Conservation (phyloP, 2,888 invertebrate genomes). For the Isotomurus palustris region DNA sequence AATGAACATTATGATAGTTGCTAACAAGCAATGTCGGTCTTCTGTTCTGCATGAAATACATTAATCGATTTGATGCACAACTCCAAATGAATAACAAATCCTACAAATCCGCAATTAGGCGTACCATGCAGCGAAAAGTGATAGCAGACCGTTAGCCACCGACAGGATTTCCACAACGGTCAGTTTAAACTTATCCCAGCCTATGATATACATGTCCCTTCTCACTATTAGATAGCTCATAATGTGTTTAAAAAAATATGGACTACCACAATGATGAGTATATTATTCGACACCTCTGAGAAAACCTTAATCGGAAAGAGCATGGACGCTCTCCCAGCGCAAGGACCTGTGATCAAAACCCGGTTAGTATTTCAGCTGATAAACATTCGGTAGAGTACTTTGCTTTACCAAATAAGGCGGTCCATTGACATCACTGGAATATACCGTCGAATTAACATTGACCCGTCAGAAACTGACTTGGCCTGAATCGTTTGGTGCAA, state of each 20-base stretch:
- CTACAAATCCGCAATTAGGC: slow-evolving; percentile 18
- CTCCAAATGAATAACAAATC: too few species aligned
- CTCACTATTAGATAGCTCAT: slow-evolving; percentile 46
- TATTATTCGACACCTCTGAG: slow-evolving; percentile 48
- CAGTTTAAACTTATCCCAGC: slow-evolving; percentile 39
- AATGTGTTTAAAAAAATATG: slow-evolving; percentile 45
- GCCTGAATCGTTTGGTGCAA: slow-evolving; percentile 45
- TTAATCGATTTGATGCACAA: too few species aligned
- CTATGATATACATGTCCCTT: background rate
- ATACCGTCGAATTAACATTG: slow-evolving; percentile 46
- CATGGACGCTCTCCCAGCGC: slow-evolving; percentile 46
- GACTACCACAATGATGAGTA: slow-evolving; percentile 46
- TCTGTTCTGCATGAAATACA: too few species aligned
- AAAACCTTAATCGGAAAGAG: slow-evolving; percentile 40
- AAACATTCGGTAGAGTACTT: too few species aligned
- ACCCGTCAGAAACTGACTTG: slow-evolving; percentile 36
- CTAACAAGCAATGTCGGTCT: too few species aligned
- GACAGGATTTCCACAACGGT: slow-evolving; percentile 22
- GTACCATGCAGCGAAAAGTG: slow-evolving; percentile 40
- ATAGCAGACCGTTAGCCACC: slow-evolving; percentile 13
- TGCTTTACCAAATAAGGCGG: slow-evolving; percentile 38
- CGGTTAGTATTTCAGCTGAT: slow-evolving; percentile 45
- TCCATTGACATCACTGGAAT: slow-evolving; percentile 47
- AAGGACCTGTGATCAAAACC: slow-evolving; percentile 46
- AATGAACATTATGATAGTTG: too few species aligned